phyloP scores from a whole-genome alignment of 2,797 vertebrate genomes.

The Coilia nasus region DNA sequence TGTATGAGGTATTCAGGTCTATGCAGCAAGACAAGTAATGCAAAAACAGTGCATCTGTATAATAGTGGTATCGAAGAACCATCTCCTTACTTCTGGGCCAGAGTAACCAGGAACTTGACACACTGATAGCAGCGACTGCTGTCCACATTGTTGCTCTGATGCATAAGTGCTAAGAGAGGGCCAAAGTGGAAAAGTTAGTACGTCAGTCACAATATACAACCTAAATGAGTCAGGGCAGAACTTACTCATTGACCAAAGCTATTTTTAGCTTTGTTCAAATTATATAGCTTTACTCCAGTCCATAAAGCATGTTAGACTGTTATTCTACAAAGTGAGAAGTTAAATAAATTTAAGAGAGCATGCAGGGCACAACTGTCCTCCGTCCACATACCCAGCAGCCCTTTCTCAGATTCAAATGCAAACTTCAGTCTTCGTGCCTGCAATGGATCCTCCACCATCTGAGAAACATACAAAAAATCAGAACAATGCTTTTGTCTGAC shows the following conservation, averaged over 20 bases:
- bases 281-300: not conserved
- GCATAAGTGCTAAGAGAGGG: constrained; percentile 87
- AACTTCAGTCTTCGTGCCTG: constrained; percentile 94
- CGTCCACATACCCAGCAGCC: constrained; percentile 84
- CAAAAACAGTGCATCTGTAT: not conserved
- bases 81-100: constrained; percentile 94
- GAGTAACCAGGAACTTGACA: constrained; percentile 96
- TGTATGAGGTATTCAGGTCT: not conserved
- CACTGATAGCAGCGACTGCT: constrained; percentile 99
- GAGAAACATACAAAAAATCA: constrained; percentile 30
- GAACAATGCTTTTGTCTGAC: not conserved
- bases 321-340: not conserved
- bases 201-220: not conserved
- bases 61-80: not conserved
- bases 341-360: not conserved
- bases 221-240: not conserved
- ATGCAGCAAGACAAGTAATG: not conserved
- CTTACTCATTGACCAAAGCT: not conserved
- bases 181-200: constrained; percentile 20
- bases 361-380: not conserved
- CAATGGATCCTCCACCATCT: constrained; percentile 94
- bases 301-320: not conserved
- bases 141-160: constrained; percentile 97
- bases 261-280: not conserved
- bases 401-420: constrained; percentile 97